Base-by-base conservation (phyloP, 2,888 invertebrate species). In the Drosophila pseudotalamancana region DNA sequence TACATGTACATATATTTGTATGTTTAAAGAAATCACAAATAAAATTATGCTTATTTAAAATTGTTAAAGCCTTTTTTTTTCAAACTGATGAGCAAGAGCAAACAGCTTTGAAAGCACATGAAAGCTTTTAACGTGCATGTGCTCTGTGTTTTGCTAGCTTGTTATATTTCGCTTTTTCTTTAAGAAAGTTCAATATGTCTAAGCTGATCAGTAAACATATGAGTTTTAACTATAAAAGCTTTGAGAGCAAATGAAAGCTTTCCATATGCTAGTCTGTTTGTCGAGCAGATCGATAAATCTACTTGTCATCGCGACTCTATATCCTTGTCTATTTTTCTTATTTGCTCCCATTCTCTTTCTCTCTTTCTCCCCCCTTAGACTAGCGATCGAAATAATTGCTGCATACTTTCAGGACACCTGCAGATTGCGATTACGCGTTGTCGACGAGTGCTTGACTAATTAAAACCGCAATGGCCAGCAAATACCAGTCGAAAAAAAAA, bases 401-500 rank as follows among this genome's bases (percentile, higher is more conserved):
- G n/a, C 11, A 40, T 54, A 12, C 42, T 29, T 19, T 12, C 3
- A 19, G 34, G 1, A 21, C 39, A 25, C 19, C 31, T 32, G 25
- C 19, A 60, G 49, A 53, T 65, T 35, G 49, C 45, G 45, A 61
- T 68, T 49, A 45, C 23, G 53, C 39, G 34, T 34, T 72, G 77
- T 72, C 80, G 65, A 63, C 77, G 72, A 56, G 54, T 65, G 23
- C 21, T 62, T 32, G 40, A 70, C 77, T 79, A 78, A 78, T 79
- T 83, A 83, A 83, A 78, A 70, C 54, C 51, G 54, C 48, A 48
- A 19, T 18, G 21, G 11, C 39, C 40, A 16, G 14, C 23, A 19
- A 6, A 34, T 51, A 27, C 12, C 5, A n/a, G 23, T 9, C 4
- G 1, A 32, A 14, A 1, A 19, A 19, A 53, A 48, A 39, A 23